phyloP scores from a whole-genome alignment of 2,113 vertebrate genomes.

The Scophthalmus maximus region DNA sequence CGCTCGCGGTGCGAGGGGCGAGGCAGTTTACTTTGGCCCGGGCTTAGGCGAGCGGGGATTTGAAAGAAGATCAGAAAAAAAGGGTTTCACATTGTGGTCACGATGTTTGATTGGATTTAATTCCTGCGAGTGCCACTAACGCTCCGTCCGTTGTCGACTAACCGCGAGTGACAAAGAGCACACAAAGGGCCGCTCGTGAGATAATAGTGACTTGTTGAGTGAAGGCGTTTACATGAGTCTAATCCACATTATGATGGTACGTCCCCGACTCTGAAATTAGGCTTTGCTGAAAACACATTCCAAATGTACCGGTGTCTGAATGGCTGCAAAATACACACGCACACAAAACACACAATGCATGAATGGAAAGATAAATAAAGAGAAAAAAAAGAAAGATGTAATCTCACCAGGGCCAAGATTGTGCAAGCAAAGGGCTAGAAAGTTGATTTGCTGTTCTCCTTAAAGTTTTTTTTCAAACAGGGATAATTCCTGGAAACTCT shows the following conservation, averaged over 20 bases:
- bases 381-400: conserved; percentile 72
- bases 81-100: conserved; percentile 65
- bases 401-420: conserved; percentile 57
- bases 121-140: conserved; percentile 59
- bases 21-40: conserved; percentile 59
- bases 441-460: conserved; percentile 70
- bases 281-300: conserved; percentile 23
- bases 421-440: conserved; percentile 58
- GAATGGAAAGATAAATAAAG: conserved; percentile 67
- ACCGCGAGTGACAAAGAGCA: conserved; percentile 47
- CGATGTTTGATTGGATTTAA: conserved; percentile 74
- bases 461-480: conserved; percentile 71
- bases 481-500: neutral
- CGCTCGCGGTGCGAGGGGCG: conserved; percentile 31
- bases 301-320: conserved; percentile 37
- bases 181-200: conserved; percentile 53
- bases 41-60: conserved; percentile 56
- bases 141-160: conserved; percentile 57
- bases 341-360: conserved; percentile 34
- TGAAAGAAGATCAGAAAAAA: conserved; percentile 68
- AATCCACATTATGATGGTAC: conserved; percentile 28
- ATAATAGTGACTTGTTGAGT: conserved; percentile 56
- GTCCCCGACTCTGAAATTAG: conserved; percentile 5
- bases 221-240: conserved; percentile 49
- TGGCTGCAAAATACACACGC: conserved; percentile 30